Evolutionary conservation across 2,113 vertebrate genomes (phyloP).

Genomic region (Heliornis fulica): DNA sequence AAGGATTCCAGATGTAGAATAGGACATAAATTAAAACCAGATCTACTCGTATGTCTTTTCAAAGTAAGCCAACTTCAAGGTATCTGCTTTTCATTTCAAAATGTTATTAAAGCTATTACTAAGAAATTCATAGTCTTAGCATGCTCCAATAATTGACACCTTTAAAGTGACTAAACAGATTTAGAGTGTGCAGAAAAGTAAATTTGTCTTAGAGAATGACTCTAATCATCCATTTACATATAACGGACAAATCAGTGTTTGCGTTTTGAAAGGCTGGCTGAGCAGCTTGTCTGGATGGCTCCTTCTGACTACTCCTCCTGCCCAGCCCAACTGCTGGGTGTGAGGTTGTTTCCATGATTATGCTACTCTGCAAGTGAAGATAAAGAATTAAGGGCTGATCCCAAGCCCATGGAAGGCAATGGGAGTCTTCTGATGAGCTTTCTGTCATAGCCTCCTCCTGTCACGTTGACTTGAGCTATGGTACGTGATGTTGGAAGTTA

Average conservation of each 20-base stretch:
- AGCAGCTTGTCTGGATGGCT: slow-evolving; percentile 2
- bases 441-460: not conserved
- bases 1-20: slow-evolving; percentile 99
- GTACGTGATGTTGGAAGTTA: slow-evolving; percentile 21
- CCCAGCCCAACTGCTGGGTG: not conserved
- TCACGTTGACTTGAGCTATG: not conserved
- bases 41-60: slow-evolving; percentile 95
- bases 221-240: slow-evolving; percentile 91
- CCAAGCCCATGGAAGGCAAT: not conserved
- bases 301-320: not conserved
- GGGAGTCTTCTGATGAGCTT: slow-evolving; percentile 19
- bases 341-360: not conserved
- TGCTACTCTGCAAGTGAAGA: not conserved
- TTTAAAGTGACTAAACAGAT: slow-evolving; percentile 98
- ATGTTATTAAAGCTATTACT: slow-evolving; percentile 99
- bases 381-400: not conserved
- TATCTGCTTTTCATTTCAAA: slow-evolving; percentile 99
- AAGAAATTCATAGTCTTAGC: slow-evolving; percentile 92
- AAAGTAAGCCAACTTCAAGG: slow-evolving; percentile 92
- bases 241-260: slow-evolving; percentile 74
- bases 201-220: slow-evolving; percentile 96
- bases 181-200: slow-evolving; percentile 96
- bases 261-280: not conserved
- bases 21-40: slow-evolving; percentile 97
- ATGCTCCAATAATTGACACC: slow-evolving; percentile 98